phyloP scores from a whole-genome alignment of 2,113 vertebrate genomes.

The Apaloderma vittatum region DNA sequence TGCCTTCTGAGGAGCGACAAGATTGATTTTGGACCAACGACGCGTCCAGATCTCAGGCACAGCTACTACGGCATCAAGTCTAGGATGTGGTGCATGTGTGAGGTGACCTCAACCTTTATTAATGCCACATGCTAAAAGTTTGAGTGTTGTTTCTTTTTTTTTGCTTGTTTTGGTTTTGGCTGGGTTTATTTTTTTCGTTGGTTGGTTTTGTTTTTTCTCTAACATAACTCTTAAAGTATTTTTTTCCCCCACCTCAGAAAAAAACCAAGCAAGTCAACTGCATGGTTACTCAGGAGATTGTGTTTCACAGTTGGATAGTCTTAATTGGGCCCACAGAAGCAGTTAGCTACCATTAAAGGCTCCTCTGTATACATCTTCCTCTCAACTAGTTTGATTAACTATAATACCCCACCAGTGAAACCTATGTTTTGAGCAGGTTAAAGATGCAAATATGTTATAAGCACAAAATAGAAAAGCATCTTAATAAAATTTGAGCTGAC shows the following conservation, averaged over 20 bases:
- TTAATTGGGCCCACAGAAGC: constrained; percentile 72
- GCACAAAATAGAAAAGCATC: background rate
- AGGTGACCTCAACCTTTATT: constrained; percentile 31
- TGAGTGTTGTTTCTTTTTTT: background rate
- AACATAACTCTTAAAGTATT: background rate
- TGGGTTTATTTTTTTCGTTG: background rate
- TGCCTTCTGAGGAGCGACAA: constrained; percentile 83
- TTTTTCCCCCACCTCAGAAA: constrained; percentile 12
- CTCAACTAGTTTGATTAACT: constrained; percentile 24
- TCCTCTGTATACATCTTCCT: constrained; percentile 50
- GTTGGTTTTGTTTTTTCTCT: background rate
- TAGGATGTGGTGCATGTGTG: constrained; percentile 23
- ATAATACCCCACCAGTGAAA: constrained; percentile 43
- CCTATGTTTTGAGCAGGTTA: background rate
- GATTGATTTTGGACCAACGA: constrained; percentile 83
- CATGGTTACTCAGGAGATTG: background rate
- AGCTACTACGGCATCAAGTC: constrained; percentile 54
- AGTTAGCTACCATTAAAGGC: constrained; percentile 56
- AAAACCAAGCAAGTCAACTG: background rate
- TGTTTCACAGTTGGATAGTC: constrained; percentile 46
- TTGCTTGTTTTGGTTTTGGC: background rate
- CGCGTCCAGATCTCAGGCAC: constrained; percentile 67
- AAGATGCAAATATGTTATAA: background rate
- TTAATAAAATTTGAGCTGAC: background rate
- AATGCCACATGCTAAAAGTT: constrained; percentile 15